phyloP scores from a whole-genome alignment of 2,797 vertebrate species.

The Protonibea diacanthus region DNA sequence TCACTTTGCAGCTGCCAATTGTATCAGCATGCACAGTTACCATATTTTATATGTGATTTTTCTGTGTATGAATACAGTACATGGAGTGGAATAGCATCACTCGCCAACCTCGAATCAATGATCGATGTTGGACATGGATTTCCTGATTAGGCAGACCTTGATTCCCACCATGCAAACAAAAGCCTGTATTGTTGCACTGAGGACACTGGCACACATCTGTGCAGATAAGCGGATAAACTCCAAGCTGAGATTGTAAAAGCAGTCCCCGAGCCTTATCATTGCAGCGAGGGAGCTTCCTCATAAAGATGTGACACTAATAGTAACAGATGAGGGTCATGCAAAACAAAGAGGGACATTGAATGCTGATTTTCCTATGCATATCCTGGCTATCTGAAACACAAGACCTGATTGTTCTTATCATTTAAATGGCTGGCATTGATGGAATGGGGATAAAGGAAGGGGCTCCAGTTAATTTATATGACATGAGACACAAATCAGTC shows the following conservation, averaged over 20 bases:
- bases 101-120: conserved; percentile 46
- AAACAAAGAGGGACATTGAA: conserved; percentile 84
- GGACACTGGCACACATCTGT: conserved; percentile 71
- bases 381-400: conserved; percentile 73
- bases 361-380: conserved; percentile 75
- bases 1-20: conserved; percentile 45
- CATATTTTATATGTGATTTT: conserved; percentile 1
- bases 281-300: conserved; percentile 77
- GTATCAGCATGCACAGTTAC: conserved; percentile 21
- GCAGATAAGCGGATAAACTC: conserved; percentile 77
- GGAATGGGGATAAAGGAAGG: conserved; percentile 42
- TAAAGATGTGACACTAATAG: conserved; percentile 80
- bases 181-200: conserved; percentile 74
- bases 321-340: conserved; percentile 77
- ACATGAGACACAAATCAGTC: conserved; percentile 38
- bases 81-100: conserved; percentile 21
- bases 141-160: conserved; percentile 65
- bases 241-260: conserved; percentile 62
- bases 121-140: conserved; percentile 57
- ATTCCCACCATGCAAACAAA: conserved; percentile 80
- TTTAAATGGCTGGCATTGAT: conserved; percentile 72
- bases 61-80: neutral
- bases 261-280: conserved; percentile 73
- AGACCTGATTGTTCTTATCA: conserved; percentile 78
- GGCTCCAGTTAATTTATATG: conserved; percentile 45